Conservation (phyloP, 2,113 vertebrate species). For the Microcebus murinus region DNA sequence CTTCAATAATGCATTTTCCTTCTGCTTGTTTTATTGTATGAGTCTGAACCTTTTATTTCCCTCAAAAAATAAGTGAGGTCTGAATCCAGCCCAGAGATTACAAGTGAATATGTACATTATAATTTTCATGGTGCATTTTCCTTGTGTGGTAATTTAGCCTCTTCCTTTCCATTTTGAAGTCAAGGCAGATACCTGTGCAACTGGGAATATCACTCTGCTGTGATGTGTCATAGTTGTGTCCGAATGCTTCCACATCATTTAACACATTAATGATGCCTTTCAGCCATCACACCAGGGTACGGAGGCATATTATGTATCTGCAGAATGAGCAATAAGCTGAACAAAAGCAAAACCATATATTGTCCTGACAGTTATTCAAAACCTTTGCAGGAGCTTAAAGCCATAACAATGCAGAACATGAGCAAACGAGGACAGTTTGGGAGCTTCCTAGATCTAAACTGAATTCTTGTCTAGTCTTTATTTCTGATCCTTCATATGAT, state of each 20-base stretch:
- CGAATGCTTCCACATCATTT: neutral
- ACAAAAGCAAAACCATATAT: conserved; percentile 2
- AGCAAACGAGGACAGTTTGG: neutral
- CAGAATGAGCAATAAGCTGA: neutral
- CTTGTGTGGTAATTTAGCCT: neutral
- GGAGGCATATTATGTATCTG: neutral
- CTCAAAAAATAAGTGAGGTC: neutral
- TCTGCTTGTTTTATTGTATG: neutral
- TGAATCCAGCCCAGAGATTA: neutral
- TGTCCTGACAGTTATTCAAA: neutral
- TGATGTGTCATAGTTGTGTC: neutral
- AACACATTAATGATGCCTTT: conserved; percentile 52
- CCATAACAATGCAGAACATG: neutral
- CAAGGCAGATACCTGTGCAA: neutral
- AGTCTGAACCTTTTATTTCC: neutral
- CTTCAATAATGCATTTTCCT: neutral
- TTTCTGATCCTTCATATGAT: neutral
- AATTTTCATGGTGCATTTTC: neutral
- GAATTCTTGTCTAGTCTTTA: neutral
- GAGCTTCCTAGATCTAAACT: neutral
- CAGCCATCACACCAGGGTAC: neutral
- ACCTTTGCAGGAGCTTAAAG: neutral
- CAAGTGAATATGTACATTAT: neutral
- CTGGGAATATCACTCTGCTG: neutral
- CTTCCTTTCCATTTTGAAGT: neutral